These are phyloP conservation scores for Rhagoletis zephyria DNA, from an alignment of 1,140 invertebrate species.

Conservation along the genomic window DNA sequence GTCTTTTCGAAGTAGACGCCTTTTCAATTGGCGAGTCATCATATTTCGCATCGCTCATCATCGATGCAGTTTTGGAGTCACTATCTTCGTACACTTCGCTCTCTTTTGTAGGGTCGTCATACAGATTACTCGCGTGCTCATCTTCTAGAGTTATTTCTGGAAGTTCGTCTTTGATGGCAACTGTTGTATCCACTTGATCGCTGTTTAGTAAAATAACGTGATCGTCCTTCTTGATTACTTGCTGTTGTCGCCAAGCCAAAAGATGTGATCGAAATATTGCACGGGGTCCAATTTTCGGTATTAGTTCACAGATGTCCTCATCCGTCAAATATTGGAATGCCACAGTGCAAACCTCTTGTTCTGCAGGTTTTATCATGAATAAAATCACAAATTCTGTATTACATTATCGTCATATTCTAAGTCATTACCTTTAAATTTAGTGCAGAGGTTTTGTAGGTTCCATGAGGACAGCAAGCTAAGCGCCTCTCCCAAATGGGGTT, in stretches of 20 bases:
- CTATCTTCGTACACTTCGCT: neutral
- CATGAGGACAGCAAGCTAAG: neutral
- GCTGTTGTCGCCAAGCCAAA: slow-evolving; percentile 55
- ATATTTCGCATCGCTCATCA: neutral
- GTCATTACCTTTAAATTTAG: neutral
- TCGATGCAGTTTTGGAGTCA: neutral
- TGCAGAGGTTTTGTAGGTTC: neutral
- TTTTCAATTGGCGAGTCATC: neutral
- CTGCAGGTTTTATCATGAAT: neutral
- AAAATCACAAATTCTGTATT: no score
- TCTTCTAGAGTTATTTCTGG: neutral
- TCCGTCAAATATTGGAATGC: slow-evolving; percentile 55
- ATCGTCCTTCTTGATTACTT: neutral
- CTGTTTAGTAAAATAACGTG: neutral
- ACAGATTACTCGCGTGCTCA: neutral
- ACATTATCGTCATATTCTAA: no score
- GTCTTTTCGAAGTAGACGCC: neutral
- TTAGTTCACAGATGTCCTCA: slow-evolving; percentile 55
- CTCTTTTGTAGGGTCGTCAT: neutral
- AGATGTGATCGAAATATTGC: slow-evolving; percentile 57
- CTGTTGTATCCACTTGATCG: neutral
- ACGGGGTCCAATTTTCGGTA: slow-evolving; percentile 60
- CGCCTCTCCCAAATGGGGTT: neutral
- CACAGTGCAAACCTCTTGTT: slow-evolving; percentile 56
- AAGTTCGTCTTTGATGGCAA: neutral